These are phyloP conservation scores for Pocillopora meandrina DNA, from an alignment of 92 coral and sea anemone species.

Conservation along the genomic window DNA sequence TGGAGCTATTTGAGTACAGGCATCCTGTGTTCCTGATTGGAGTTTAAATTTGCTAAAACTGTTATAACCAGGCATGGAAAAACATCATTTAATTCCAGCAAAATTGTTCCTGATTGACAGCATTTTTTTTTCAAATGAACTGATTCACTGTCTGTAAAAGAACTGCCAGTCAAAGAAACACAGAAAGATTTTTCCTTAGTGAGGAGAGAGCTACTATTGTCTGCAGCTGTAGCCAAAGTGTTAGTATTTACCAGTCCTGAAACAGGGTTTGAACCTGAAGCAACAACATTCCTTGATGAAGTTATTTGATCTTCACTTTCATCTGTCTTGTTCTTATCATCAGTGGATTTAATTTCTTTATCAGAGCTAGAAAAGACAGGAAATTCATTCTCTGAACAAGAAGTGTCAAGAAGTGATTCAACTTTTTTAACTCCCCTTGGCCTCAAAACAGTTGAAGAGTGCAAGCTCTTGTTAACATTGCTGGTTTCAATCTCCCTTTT, in stretches of 20 bases:
- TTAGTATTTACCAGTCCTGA: not conserved
- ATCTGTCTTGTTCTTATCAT: not conserved
- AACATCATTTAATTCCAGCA: not conserved
- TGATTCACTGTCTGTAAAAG: not conserved
- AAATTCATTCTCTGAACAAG: not conserved
- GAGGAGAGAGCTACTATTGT: not conserved
- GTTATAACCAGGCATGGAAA: not conserved
- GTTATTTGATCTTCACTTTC: not conserved
- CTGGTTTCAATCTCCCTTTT: conserved; percentile 62
- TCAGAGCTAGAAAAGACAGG: not conserved
- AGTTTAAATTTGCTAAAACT: not conserved
- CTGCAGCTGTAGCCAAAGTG: not conserved
- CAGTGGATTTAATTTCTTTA: not conserved
- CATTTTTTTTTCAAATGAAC: too few relatives aligned
- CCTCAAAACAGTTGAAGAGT: conserved; percentile 81
- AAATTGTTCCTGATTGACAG: too few relatives aligned
- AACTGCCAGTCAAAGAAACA: not conserved
- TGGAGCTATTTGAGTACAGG: not conserved
- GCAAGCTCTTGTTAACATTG: conserved; percentile 74
- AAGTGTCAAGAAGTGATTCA: not conserved
- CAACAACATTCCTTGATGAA: not conserved
- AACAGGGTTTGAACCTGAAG: not conserved
- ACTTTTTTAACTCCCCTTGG: conserved; percentile 17
- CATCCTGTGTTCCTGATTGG: not conserved
- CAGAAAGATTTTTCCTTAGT: not conserved